These are phyloP conservation scores for Hydractinia echinata DNA, from an alignment of 30 jellyfish, hydroid and myxozoan genomes.

Conservation along the genomic window DNA sequence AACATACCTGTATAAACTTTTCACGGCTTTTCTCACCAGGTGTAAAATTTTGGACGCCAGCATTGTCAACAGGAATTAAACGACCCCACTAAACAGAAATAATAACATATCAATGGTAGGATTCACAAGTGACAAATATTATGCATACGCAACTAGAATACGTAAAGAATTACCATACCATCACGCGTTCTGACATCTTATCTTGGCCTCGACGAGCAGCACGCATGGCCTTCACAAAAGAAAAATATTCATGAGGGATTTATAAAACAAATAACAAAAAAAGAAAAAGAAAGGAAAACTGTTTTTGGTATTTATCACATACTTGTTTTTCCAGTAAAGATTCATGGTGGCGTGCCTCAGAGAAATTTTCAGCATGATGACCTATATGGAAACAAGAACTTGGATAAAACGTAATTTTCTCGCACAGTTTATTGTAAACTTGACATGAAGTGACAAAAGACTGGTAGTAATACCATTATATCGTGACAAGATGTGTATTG, in stretches of 20 bases:
- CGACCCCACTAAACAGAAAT: constrained; percentile 63
- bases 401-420: not conserved
- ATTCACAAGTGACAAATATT: not conserved
- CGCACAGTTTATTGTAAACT: not conserved
- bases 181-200: constrained; percentile 67
- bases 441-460: not conserved
- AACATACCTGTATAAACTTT: constrained; percentile 64
- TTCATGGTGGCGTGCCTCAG: constrained; percentile 77
- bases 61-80: constrained; percentile 41
- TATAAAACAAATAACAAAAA: too few species aligned
- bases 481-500: not conserved
- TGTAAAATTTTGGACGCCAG: constrained; percentile 61
- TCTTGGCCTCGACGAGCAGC: constrained; percentile 83
- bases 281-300: too few species aligned
- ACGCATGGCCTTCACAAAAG: constrained; percentile 58
- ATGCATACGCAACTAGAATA: too few species aligned
- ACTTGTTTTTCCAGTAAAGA: constrained; percentile 80
- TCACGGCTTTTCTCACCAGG: constrained; percentile 91
- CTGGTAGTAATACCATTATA: too few species aligned
- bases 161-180: constrained; percentile 17
- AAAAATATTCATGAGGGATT: not conserved
- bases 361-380: constrained; percentile 53
- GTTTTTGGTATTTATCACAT: not conserved
- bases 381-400: constrained; percentile 5
- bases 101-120: not conserved